A percentile compares a stretch with the other conserved stretches of the same genome.
These are phyloP conservation scores for Solenopsis fugax DNA, from an alignment of 1,140 invertebrate species.

Conservation along the genomic window DNA sequence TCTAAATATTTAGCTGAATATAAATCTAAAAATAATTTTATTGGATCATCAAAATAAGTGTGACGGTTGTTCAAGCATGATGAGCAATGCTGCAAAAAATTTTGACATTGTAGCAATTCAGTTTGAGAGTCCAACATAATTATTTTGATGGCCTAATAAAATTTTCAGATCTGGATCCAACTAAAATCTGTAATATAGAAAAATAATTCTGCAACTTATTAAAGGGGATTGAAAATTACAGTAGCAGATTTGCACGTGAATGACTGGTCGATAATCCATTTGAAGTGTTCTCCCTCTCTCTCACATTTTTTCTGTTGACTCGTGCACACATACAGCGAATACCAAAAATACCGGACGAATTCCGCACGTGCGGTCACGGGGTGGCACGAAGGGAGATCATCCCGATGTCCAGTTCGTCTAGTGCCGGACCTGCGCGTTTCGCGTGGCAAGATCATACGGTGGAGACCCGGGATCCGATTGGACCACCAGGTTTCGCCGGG, in stretches of 20 bases:
- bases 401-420: slow-evolving; percentile 74
- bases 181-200: background rate
- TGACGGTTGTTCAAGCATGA: too few species aligned
- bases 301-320: background rate
- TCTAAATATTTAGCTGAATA: too few species aligned
- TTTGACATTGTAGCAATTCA: too few species aligned
- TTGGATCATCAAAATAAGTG: too few species aligned
- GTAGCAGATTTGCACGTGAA: background rate
- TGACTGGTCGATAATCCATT: background rate
- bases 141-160: too few species aligned
- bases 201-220: background rate
- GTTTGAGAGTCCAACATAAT: too few species aligned
- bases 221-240: background rate
- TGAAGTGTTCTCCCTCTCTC: background rate
- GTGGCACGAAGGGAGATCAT: slow-evolving; percentile 68
- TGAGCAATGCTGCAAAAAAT: too few species aligned
- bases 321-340: background rate
- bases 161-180: too few species aligned
- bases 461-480: slow-evolving; percentile 79
- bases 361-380: slow-evolving; percentile 58
- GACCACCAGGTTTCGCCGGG: slow-evolving; percentile 78
- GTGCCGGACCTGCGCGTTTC: slow-evolving; percentile 81
- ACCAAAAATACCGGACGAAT: slow-evolving; percentile 26
- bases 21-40: too few species aligned
- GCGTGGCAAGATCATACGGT: slow-evolving; percentile 77